Base-by-base conservation (phyloP, 2,888 invertebrate species). In the Ornithoptera priamus region DNA sequence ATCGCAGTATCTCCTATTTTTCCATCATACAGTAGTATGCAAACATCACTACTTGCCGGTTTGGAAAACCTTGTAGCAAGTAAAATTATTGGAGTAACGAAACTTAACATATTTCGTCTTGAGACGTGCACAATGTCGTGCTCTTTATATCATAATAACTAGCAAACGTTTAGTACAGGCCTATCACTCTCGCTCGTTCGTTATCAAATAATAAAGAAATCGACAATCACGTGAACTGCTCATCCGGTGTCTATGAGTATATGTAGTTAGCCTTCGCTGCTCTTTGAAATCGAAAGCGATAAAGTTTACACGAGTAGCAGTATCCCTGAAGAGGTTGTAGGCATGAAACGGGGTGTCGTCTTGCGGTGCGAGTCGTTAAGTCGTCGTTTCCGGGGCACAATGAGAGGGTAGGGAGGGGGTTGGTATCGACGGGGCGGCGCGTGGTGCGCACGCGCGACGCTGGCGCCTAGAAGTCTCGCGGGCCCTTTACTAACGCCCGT, bases 401-500 rank as follows among this genome's bases (percentile, higher is more conserved):
- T 84, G 86, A 85, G 89, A 85, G 87, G 85, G 39, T 39, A 10
- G 10, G 39, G 39, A 10, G 8, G 7, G 87, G 90, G 88, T 87
- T 87, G 89, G 82, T 90, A 90, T 91, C 85, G 90, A 89, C 84
- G 86, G 84, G 80, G 85, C 81, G 86, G 39, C 79, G 78, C 78
- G 78, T 76, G 75, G 80, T 86, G 90, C 92, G 92, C 92, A 89
- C 89, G 90, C 88, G 88, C 88, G 78, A 77, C 81, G 76, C 74
- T 80, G 91, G 91, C 92, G 91, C 91, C 91, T 82, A 81, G 78
- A 85, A 84, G 91, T 91, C 91, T 92, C 88, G 86, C 85, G 85
- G 86, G 85, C 81, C 81, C 81, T 78, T 39, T 89, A 90, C 84
- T 85, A 86, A 88, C 83, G 82, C 82, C 85, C 84, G 86, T 78